These are phyloP conservation scores for Danio aesculapii DNA, from an alignment of 2,797 vertebrate species.

Conservation along the genomic window DNA sequence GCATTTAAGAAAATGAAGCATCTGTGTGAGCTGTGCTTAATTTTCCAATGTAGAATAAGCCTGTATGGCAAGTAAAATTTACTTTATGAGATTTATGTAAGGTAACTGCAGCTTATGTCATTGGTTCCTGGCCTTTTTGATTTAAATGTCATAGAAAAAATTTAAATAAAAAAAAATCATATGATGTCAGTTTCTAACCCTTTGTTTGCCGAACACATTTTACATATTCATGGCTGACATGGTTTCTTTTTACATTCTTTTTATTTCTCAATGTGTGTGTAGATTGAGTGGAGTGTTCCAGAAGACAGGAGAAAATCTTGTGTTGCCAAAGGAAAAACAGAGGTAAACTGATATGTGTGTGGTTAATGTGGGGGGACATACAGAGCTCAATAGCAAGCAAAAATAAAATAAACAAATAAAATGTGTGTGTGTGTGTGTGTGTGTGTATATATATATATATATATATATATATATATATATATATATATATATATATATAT, in stretches of 20 bases:
- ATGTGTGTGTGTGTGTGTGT: no score
- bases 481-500: no score
- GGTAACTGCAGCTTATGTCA: neutral
- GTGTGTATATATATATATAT: no score
- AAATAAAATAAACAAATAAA: no score
- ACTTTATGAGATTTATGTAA: neutral
- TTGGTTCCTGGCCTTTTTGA: neutral
- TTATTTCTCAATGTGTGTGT: slow-evolving; percentile 12
- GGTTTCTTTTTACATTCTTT: slow-evolving; percentile 38
- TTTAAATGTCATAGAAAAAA: accelerated
- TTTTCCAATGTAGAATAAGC: neutral
- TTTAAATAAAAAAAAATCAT: neutral
- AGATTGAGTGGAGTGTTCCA: slow-evolving; percentile 64
- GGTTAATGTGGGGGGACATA: neutral
- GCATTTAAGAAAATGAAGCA: no score
- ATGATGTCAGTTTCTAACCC: neutral
- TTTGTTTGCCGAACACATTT: slow-evolving; percentile 35
- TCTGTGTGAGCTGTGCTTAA: neutral
- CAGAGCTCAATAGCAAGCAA: slow-evolving; percentile 69
- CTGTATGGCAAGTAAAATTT: neutral
- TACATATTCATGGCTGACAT: slow-evolving; percentile 50
- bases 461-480: no score
- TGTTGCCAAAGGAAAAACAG: slow-evolving; percentile 84
- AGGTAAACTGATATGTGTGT: slow-evolving; percentile 46
- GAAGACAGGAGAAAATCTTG: slow-evolving; percentile 73